Percentiles rank a stretch among this genome's conserved stretches.
Conservation (phyloP, 2,888 invertebrate species). For the Actias luna region DNA sequence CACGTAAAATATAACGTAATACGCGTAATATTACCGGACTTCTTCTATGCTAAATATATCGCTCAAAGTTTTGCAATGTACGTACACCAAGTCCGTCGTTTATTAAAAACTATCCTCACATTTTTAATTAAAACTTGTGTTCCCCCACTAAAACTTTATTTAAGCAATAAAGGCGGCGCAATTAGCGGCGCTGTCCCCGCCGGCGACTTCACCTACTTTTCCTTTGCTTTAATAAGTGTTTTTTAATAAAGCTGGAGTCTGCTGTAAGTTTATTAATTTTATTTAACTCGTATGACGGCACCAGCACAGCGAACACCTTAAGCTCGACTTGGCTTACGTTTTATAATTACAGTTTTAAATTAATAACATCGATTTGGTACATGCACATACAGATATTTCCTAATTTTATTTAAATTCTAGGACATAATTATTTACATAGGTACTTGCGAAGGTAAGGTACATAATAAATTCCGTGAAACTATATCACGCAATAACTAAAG, state of each 20-base stretch:
- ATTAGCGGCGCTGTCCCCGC: slow-evolving; percentile 81
- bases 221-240: slow-evolving; percentile 80
- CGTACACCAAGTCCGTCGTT: slow-evolving; percentile 77
- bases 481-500: too few species aligned
- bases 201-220: slow-evolving; percentile 81
- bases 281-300: slow-evolving; percentile 77
- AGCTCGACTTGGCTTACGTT: background rate
- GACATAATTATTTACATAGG: background rate
- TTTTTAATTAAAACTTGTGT: slow-evolving; percentile 82
- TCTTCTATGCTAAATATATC: slow-evolving; percentile 77
- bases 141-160: slow-evolving; percentile 81
- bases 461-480: too few species aligned
- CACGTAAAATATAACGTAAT: slow-evolving; percentile 46
- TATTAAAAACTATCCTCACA: slow-evolving; percentile 82
- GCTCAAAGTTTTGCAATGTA: slow-evolving; percentile 81
- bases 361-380: slow-evolving; percentile 30
- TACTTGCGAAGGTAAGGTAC: too few species aligned
- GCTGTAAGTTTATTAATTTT: slow-evolving; percentile 81
- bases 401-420: background rate
- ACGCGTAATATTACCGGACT: slow-evolving; percentile 68
- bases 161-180: slow-evolving; percentile 81
- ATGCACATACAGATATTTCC: background rate
- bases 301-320: slow-evolving; percentile 25
- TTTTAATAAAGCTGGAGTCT: slow-evolving; percentile 79
- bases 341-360: slow-evolving; percentile 60